phyloP scores from a whole-genome alignment of 2,797 vertebrate species.

The Ctenosaura bakeri region DNA sequence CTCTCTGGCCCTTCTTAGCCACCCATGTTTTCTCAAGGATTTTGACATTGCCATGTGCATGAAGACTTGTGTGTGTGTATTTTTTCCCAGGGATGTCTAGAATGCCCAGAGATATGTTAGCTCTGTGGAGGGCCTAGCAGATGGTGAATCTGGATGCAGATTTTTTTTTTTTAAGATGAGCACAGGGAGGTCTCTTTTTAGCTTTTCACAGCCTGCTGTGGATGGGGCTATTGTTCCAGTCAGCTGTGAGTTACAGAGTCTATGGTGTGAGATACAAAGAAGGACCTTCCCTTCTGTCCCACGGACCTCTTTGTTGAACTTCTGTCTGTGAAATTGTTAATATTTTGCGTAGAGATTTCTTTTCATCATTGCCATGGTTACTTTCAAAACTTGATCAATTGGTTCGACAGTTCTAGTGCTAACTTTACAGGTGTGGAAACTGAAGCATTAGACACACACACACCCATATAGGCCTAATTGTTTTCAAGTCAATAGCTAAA shows the following conservation, averaged over 20 bases:
- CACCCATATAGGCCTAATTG: slow-evolving; percentile 20
- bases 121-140: slow-evolving; percentile 72
- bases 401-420: slow-evolving; percentile 33
- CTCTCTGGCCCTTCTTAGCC: not conserved
- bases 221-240: slow-evolving; percentile 64
- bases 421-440: slow-evolving; percentile 51
- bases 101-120: slow-evolving; percentile 39
- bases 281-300: slow-evolving; percentile 67
- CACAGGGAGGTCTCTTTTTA: slow-evolving; percentile 74
- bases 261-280: slow-evolving; percentile 60
- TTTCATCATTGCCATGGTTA: slow-evolving; percentile 38
- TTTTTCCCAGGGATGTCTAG: slow-evolving; percentile 47
- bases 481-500: not conserved
- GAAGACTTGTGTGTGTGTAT: slow-evolving; percentile 28
- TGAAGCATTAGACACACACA: slow-evolving; percentile 12
- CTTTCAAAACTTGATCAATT: slow-evolving; percentile 52
- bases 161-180: slow-evolving; percentile 71
- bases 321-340: slow-evolving; percentile 67
- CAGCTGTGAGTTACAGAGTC: slow-evolving; percentile 69
- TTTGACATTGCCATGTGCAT: slow-evolving; percentile 4
- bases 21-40: rapidly evolving
- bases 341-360: slow-evolving; percentile 57
- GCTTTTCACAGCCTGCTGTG: slow-evolving; percentile 77
- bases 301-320: slow-evolving; percentile 71
- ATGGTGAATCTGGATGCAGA: slow-evolving; percentile 75